Conservation (phyloP, 2,888 invertebrate genomes). For the Eledona agricola region DNA sequence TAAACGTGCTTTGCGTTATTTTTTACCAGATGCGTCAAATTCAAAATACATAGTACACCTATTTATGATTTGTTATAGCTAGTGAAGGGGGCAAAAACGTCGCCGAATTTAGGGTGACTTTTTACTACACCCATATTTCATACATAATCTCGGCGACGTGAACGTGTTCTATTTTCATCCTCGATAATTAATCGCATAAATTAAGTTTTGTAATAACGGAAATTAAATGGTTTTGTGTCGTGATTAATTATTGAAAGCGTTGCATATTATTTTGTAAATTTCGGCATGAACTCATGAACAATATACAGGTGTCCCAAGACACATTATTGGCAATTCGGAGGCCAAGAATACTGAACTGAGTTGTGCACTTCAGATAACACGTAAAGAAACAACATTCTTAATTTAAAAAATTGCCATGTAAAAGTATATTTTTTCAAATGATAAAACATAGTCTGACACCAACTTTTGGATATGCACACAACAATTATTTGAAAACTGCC, state of each 20-base stretch:
- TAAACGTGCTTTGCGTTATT: slow-evolving; percentile 41
- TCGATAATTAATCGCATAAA: slow-evolving; percentile 17
- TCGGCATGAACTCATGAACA: no score
- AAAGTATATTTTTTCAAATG: no score
- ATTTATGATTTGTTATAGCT: slow-evolving; percentile 48
- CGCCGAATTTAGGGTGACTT: slow-evolving; percentile 38
- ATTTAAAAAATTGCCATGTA: no score
- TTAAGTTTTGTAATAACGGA: slow-evolving; percentile 14
- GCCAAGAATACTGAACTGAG: no score
- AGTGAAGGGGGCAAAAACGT: slow-evolving; percentile 25
- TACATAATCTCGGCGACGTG: slow-evolving; percentile 35
- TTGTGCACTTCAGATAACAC: no score
- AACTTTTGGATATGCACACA: no score
- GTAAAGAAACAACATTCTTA: no score
- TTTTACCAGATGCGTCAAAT: slow-evolving; percentile 45
- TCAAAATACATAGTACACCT: slow-evolving; percentile 40
- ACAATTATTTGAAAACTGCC: no score
- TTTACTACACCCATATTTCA: slow-evolving; percentile 38
- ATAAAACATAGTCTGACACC: no score
- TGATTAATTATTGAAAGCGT: slow-evolving; percentile 21
- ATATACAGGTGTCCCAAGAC: no score
- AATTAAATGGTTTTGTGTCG: slow-evolving; percentile 10
- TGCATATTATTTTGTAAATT: no score
- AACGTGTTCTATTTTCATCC: slow-evolving; percentile 20
- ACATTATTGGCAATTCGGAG: no score